Percentiles rank a stretch among this genome's conserved stretches.
Evolutionary conservation across 2,797 vertebrate genomes (phyloP).

Genomic region (Staurois parvus): DNA sequence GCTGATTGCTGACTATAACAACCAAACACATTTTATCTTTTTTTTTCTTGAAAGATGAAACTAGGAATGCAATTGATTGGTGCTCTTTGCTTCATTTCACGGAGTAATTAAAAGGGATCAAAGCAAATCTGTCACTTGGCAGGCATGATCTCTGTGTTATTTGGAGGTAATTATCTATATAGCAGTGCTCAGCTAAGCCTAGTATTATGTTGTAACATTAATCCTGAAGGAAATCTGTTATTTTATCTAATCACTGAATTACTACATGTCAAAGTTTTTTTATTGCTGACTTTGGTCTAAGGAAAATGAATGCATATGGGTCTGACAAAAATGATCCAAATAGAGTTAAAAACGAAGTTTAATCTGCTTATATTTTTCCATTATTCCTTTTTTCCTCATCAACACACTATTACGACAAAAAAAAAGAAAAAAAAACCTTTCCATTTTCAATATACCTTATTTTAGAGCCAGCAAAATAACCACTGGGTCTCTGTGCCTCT

Average conservation of each 20-base stretch:
- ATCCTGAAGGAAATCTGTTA: neutral
- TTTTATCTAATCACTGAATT: neutral
- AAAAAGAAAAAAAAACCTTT: no score
- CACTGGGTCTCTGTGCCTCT: no score
- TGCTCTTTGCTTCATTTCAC: neutral
- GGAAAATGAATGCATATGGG: no score
- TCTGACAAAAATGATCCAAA: no score
- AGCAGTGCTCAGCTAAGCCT: neutral
- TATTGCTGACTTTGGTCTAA: neutral
- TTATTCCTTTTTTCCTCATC: no score
- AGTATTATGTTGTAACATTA: neutral
- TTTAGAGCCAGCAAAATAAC: no score
- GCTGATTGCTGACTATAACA: neutral
- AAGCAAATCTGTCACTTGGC: neutral
- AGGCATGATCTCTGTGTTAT: neutral
- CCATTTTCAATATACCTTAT: no score
- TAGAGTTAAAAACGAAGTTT: no score
- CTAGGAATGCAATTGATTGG: neutral
- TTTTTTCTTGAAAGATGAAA: neutral
- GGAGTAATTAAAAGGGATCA: neutral
- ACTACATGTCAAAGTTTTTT: neutral
- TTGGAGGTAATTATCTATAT: neutral
- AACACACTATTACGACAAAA: no score
- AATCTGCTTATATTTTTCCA: no score
- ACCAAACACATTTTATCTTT: neutral